phyloP scores from a whole-genome alignment of 1,140 invertebrate genomes.

The Adoxophyes honmai region DNA sequence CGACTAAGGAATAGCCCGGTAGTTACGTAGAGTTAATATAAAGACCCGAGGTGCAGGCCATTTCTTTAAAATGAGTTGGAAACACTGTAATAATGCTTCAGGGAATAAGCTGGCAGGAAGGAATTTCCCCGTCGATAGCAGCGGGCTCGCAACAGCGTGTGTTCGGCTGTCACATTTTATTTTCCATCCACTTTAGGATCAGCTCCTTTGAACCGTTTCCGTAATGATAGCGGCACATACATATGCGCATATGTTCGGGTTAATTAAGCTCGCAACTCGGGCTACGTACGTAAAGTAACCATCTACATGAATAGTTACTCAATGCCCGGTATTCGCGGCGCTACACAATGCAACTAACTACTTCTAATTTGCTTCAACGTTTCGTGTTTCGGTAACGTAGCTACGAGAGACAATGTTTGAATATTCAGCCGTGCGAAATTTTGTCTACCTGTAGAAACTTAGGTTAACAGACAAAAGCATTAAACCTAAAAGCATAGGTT shows the following conservation, averaged over 20 bases:
- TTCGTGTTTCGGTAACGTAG: neutral
- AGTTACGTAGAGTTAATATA: conserved; percentile 1
- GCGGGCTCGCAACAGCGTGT: neutral
- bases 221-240: conserved; percentile 13
- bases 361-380: conserved; percentile 14
- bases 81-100: conserved; percentile 29
- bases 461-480: too few species aligned
- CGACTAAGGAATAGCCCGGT: neutral
- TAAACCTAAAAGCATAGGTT: too few species aligned
- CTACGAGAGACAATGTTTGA: conserved; percentile 1
- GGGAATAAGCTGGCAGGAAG: conserved; percentile 28
- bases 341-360: conserved; percentile 10
- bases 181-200: conserved; percentile 7
- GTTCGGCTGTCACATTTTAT: conserved; percentile 2
- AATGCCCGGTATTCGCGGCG: neutral
- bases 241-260: conserved; percentile 15
- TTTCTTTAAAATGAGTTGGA: conserved; percentile 31
- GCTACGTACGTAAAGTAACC: conserved; percentile 6
- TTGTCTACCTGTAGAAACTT: neutral
- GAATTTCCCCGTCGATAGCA: conserved; percentile 21
- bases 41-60: conserved; percentile 29
- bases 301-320: conserved; percentile 11
- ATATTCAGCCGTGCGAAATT: neutral
- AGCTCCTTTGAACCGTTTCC: conserved; percentile 9
- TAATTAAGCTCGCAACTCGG: conserved; percentile 10